phyloP scores from a whole-genome alignment of 2,888 invertebrate genomes.

The Agelastica alni region DNA sequence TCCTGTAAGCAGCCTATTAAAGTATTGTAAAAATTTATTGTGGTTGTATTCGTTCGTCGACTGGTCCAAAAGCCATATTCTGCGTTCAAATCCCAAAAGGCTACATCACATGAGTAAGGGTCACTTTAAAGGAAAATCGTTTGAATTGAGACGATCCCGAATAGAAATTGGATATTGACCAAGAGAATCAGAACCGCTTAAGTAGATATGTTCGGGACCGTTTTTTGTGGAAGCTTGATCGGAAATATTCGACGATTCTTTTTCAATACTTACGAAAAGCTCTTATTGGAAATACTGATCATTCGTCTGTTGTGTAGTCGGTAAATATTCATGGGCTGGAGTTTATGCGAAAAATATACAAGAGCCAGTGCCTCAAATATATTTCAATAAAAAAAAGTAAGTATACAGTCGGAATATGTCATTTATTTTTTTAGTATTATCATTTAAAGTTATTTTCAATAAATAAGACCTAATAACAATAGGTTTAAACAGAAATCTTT shows the following conservation, averaged over 20 bases:
- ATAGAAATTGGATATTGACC: slow-evolving; percentile 49
- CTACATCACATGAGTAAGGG: slow-evolving; percentile 27
- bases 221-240: slow-evolving; percentile 5
- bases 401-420: too few relatives aligned
- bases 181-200: slow-evolving; percentile 45
- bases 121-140: slow-evolving; percentile 49
- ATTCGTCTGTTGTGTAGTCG: slow-evolving; percentile 6
- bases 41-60: too few relatives aligned
- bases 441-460: too few relatives aligned
- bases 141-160: slow-evolving; percentile 44
- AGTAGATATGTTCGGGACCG: slow-evolving; percentile 4
- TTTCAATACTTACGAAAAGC: slow-evolving; percentile 17
- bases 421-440: too few relatives aligned
- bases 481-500: too few relatives aligned
- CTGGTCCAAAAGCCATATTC: slow-evolving; percentile 1
- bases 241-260: slow-evolving; percentile 16
- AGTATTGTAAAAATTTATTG: too few relatives aligned
- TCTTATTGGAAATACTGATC: slow-evolving; percentile 7
- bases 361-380: not conserved
- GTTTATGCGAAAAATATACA: not conserved
- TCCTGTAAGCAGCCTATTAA: too few relatives aligned
- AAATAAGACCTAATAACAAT: too few relatives aligned
- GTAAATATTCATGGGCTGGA: slow-evolving; percentile 8
- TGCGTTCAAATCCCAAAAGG: slow-evolving; percentile 14
- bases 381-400: too few relatives aligned